Conservation (phyloP, 2,113 vertebrate species). For the Pan troglodytes region NHGRI_mPanTro3-v2.1_pri NC_072407.2:79072501-79073000, state of each 20-base stretch:
- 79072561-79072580: neutral
- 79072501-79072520: neutral
- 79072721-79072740: neutral
- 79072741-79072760: neutral
- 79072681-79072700: neutral
- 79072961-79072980: neutral
- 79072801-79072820: neutral
- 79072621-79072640: neutral
- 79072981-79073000: neutral
- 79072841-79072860: neutral
- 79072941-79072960: neutral
- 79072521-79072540: neutral
- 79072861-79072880: neutral
- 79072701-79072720: neutral
- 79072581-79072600: neutral
- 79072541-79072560: neutral
- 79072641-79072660: neutral
- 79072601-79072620: neutral
- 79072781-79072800: neutral
- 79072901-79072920: neutral
- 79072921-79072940: neutral
- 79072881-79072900: no score
- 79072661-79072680: neutral
- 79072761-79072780: neutral
- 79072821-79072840: neutral